These are phyloP conservation scores for Progne subis DNA, from an alignment of 2,113 vertebrate species.

Conservation along the genomic window DNA sequence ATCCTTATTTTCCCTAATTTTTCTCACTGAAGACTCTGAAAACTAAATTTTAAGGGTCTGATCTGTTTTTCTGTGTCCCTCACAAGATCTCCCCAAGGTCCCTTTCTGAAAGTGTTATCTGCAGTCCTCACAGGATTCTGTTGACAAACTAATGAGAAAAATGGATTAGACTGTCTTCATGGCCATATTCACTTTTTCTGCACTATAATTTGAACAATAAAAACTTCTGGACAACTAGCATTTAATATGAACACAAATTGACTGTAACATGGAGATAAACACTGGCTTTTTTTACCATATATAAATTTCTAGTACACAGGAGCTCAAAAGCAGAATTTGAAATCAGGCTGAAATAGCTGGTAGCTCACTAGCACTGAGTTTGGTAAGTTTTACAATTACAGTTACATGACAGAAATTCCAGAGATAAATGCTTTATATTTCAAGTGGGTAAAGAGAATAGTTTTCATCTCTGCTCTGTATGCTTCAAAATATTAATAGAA, in stretches of 20 bases:
- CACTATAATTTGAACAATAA: neutral
- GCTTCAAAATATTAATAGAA: neutral
- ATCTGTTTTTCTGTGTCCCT: neutral
- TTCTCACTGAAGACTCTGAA: neutral
- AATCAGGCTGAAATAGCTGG: neutral
- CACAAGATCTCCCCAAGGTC: neutral
- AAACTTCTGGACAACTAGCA: neutral
- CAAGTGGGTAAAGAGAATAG: neutral
- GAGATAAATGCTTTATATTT: slow-evolving; percentile 7
- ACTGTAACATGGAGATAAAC: neutral
- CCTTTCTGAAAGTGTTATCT: neutral
- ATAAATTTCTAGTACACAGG: neutral
- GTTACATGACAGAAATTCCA: neutral
- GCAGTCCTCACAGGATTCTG: neutral
- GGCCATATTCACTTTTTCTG: neutral
- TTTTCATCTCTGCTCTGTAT: neutral
- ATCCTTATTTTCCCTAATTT: neutral
- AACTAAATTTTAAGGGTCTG: neutral
- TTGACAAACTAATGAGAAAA: neutral
- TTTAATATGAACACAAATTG: neutral
- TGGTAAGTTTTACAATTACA: neutral
- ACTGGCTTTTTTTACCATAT: neutral
- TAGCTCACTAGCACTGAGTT: neutral
- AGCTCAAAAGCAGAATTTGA: neutral
- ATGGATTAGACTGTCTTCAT: neutral